Percentiles rank a stretch among this genome's conserved stretches.
phyloP scores from a whole-genome alignment of 2,888 invertebrate genomes.

The Euzetes globulus region DNA sequence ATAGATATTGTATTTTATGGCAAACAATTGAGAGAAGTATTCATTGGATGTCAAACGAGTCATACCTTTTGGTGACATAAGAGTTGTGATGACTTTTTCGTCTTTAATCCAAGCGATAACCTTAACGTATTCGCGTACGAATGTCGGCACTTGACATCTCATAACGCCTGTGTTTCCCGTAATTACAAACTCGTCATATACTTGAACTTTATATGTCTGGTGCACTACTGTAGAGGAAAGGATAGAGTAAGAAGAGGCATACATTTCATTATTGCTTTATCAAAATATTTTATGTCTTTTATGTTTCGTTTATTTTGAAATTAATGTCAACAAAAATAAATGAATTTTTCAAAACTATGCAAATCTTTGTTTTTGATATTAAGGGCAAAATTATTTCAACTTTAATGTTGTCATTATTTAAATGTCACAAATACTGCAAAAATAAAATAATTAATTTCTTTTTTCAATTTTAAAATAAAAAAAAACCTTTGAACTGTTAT shows the following conservation, averaged over 20 bases:
- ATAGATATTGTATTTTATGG: too few relatives aligned
- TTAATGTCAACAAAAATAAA: background rate
- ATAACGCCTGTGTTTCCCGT: constrained; percentile 32
- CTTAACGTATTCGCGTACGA: constrained; percentile 31
- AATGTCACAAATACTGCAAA: too few relatives aligned
- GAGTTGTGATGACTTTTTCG: constrained; percentile 30
- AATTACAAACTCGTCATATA: constrained; percentile 34
- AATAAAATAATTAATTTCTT: too few relatives aligned
- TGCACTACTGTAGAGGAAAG: constrained; percentile 25
- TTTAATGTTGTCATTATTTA: too few relatives aligned
- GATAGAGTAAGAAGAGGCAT: background rate
- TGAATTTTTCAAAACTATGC: too few relatives aligned
- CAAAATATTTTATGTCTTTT: background rate
- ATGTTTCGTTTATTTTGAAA: background rate
- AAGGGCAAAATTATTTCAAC: background rate
- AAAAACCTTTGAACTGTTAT: too few relatives aligned
- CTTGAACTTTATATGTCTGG: constrained; percentile 34
- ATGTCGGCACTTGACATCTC: constrained; percentile 35
- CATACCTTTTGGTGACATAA: constrained; percentile 33
- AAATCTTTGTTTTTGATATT: too few relatives aligned
- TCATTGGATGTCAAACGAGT: background rate
- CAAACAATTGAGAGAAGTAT: background rate
- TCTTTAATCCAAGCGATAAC: constrained; percentile 34
- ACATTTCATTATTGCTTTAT: background rate
- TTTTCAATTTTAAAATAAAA: too few relatives aligned